Evolutionary conservation across 2,113 vertebrate genomes (phyloP).

Genomic region (Nothocercus nigrocapillus): DNA sequence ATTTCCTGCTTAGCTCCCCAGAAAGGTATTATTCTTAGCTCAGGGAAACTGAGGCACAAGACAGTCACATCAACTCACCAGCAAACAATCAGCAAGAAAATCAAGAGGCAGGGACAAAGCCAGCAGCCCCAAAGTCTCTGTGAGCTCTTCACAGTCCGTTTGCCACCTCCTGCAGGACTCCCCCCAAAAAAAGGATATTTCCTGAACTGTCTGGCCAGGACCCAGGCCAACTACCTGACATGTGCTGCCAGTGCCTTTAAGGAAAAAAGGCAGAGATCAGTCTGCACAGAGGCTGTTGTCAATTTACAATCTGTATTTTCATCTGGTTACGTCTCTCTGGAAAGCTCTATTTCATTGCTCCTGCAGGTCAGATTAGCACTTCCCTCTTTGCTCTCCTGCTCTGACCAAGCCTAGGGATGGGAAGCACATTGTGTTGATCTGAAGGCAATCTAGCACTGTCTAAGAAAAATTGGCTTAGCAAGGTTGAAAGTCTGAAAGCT

Average conservation of each 20-base stretch:
- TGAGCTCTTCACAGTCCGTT: neutral
- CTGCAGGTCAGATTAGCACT: neutral
- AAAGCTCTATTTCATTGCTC: neutral
- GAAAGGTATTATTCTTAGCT: neutral
- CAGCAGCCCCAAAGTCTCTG: fast-evolving
- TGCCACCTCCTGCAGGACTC: neutral
- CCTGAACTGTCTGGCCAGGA: neutral
- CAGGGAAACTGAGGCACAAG: neutral
- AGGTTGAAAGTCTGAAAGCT: constrained; percentile 35
- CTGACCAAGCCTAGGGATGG: neutral
- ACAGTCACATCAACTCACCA: neutral
- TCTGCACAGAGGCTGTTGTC: neutral
- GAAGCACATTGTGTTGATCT: constrained; percentile 14
- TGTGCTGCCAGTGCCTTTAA: neutral
- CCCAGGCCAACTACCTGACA: neutral
- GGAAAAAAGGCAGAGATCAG: neutral
- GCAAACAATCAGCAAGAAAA: neutral
- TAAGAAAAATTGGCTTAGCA: constrained; percentile 27
- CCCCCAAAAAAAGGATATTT: neutral
- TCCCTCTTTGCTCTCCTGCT: neutral
- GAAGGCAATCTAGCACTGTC: neutral
- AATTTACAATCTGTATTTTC: neutral
- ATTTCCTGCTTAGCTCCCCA: neutral
- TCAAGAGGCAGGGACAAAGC: neutral
- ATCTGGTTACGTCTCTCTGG: neutral